A percentile compares a stretch with the other conserved stretches of the same genome.
Conservation (phyloP, 2,888 invertebrate genomes). For the Eristalis intricaria region DNA sequence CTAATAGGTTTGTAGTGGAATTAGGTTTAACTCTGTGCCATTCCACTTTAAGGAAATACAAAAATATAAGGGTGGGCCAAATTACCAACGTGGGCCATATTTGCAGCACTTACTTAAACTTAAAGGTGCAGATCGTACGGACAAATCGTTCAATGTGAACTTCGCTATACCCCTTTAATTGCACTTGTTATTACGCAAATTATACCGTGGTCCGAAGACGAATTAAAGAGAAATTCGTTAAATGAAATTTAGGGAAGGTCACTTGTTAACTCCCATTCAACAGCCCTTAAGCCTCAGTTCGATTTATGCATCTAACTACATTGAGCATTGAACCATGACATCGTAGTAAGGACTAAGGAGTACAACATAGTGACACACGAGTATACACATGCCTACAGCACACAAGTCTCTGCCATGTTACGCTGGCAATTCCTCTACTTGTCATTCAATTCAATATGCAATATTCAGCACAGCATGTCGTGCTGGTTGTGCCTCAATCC, state of each 20-base stretch:
- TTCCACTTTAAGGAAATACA: too few species aligned
- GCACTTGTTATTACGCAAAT: too few species aligned
- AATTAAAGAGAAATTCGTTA: too few species aligned
- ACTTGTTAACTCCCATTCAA: constrained; percentile 11
- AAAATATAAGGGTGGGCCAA: too few species aligned
- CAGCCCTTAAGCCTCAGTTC: constrained; percentile 44
- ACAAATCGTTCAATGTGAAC: too few species aligned
- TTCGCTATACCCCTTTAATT: too few species aligned
- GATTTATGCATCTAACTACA: constrained; percentile 66
- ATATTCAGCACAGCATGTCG: constrained; percentile 46
- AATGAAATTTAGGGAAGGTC: neutral
- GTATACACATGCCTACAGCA: neutral
- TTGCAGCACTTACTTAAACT: too few species aligned
- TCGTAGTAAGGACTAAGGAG: neutral
- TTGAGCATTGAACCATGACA: constrained; percentile 56
- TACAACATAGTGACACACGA: constrained; percentile 7
- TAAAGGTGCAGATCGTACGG: too few species aligned
- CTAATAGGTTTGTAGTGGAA: too few species aligned
- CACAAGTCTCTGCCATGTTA: constrained; percentile 29
- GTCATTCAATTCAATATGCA: constrained; percentile 69
- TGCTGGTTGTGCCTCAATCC: constrained; percentile 43
- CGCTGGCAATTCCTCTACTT: constrained; percentile 52
- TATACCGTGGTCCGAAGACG: too few species aligned
- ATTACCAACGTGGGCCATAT: too few species aligned
- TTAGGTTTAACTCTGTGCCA: too few species aligned